A percentile compares a stretch with the other conserved stretches of the same genome.
phyloP scores from a whole-genome alignment of 2,797 vertebrate genomes.

The Distichodus sexfasciatus region DNA sequence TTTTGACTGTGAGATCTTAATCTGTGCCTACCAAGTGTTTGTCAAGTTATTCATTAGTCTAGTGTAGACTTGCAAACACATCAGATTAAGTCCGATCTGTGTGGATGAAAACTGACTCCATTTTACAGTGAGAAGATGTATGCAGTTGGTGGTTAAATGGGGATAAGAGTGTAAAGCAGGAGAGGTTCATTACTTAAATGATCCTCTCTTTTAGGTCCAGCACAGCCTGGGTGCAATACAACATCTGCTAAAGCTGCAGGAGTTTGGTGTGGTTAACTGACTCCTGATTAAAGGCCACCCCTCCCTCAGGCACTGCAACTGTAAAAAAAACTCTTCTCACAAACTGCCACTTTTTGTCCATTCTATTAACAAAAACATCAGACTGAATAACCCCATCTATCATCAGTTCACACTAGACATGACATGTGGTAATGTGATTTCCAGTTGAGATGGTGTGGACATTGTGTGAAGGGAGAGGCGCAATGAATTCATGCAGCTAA shows the following conservation, averaged over 20 bases:
- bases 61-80: too few relatives aligned
- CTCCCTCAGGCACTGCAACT: slow-evolving; percentile 10
- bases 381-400: too few relatives aligned
- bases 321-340: not conserved
- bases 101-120: not conserved
- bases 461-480: too few relatives aligned
- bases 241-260: slow-evolving; percentile 42
- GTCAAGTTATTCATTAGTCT: too few relatives aligned
- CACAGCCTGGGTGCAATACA: slow-evolving; percentile 14
- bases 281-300: slow-evolving; percentile 16
- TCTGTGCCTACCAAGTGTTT: too few relatives aligned
- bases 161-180: slow-evolving; percentile 2
- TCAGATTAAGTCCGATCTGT: not conserved
- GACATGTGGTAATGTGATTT: too few relatives aligned
- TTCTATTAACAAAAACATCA: not conserved
- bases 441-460: too few relatives aligned
- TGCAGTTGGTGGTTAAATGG: slow-evolving; percentile 15
- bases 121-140: slow-evolving; percentile 1
- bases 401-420: too few relatives aligned
- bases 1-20: too few relatives aligned
- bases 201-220: slow-evolving; percentile 2
- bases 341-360: not conserved
- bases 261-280: slow-evolving; percentile 28
- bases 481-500: too few relatives aligned
- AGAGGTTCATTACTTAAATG: not conserved